phyloP scores from a whole-genome alignment of 2,797 vertebrate genomes.

The Phoebastria nigripes region DNA sequence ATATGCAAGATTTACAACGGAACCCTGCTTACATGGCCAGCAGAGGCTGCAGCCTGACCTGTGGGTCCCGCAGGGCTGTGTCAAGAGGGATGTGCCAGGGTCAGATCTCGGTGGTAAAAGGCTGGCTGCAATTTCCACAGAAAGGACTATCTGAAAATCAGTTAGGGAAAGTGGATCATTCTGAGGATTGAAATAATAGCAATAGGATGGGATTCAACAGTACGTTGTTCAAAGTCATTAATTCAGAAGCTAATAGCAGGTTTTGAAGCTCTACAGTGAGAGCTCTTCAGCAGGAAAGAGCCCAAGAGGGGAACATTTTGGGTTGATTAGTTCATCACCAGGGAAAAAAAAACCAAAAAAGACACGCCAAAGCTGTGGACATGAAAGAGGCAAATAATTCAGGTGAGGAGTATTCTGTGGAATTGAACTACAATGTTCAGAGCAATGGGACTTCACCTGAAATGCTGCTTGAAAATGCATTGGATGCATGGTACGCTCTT shows the following conservation, averaged over 20 bases:
- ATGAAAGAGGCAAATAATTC: not conserved
- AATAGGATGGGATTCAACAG: not conserved
- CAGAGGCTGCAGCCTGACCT: not conserved
- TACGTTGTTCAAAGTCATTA: not conserved
- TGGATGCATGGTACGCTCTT: too few species aligned
- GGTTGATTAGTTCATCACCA: not conserved
- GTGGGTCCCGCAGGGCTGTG: not conserved
- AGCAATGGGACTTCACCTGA: not conserved
- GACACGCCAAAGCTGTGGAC: not conserved
- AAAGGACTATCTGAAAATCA: not conserved
- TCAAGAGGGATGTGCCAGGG: not conserved
- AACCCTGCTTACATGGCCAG: rapidly evolving
- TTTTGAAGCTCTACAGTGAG: not conserved
- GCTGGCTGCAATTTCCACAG: not conserved
- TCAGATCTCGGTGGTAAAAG: rapidly evolving
- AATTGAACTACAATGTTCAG: not conserved
- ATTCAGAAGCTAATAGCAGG: not conserved
- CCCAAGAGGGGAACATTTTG: not conserved
- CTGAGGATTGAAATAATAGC: not conserved
- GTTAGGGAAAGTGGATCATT: not conserved
- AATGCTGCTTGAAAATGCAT: not conserved
- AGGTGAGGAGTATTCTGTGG: not conserved
- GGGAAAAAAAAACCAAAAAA: not conserved
- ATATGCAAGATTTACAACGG: not conserved
- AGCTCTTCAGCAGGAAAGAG: not conserved